Evolutionary conservation across 2,797 vertebrate genomes (phyloP), one percentile per base, ranked within the genome.

Genomic region (Brachyrhaphis roseni): DNA sequence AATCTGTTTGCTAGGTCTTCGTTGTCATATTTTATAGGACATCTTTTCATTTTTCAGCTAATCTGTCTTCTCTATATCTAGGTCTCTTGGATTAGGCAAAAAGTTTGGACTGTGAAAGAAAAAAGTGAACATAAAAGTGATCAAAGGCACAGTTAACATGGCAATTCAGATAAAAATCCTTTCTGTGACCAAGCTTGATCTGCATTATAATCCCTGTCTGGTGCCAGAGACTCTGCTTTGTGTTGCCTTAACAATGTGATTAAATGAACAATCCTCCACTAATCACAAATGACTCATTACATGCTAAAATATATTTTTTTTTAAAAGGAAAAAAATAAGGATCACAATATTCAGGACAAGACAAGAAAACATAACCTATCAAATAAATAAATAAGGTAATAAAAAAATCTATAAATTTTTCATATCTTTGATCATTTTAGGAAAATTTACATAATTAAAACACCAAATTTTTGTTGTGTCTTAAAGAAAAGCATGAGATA

Each of bases 1-100:
- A 79, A 85, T 78, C 34, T 84, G 87, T 93, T 34, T 34, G 31
- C 16, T 18, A 2, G 5, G 7, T 64, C 31, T 16, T 36, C 20
- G 59, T 15, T 31, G 12, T 16, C 28, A 28, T 31, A 28, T 59
- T 31, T n/a, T 26, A 31, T 31, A 31, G 2, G 5, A 31, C 13
- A 31, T 59, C 0, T 12, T 55, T 59, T 59, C 16, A 59, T 59
- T 59, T 31, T 31, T 59, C 57, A 59, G 62, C 1, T 20, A 36
- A 28, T 34, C 15, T 31, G 15, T 16, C 16, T 64, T 36, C 31
- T 64, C 34, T 20, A 64, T 1, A 36, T 64, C 16, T 11, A 20
- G 62, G 18, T 31, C 34, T 18, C 7, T 64, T 36, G 15, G 15
- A 18, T 20, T 36, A 64, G 16, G 55, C 12, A 36, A 8, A 64